Base-by-base conservation (phyloP, 2,113 vertebrate species). In the Hemiprocne comata region DNA sequence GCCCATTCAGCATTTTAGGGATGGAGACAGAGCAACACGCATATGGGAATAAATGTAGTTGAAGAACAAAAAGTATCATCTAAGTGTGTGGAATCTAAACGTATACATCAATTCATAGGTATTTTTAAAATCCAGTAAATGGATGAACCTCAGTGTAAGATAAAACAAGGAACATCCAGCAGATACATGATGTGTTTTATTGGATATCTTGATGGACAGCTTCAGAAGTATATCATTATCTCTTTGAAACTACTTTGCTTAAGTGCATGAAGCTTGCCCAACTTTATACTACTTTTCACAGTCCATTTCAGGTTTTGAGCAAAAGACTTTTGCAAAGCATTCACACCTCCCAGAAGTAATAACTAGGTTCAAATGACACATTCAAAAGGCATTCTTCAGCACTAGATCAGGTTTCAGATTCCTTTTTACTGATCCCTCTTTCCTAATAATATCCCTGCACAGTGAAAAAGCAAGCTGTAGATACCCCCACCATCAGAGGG, bases 311-410 rank as follows among this genome's bases (percentile, higher is more conserved):
- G 36, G 73, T 92, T 95, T 94, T 89, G 23, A 89, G 71, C 58
- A 42, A 67, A 81, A 94, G 72, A 84, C 24, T 72, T 48, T 58
- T 3, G 38, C 80, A 69, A 74, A 93, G 65, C 0, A 0, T 95
- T 96, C 95, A 93, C 95, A 97, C 93, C 88, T 95, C 88, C 57
- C 66, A 95, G 80, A 94, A 94, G 66, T 87, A 93, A 94, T 90
- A 86, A 87, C 73, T 78, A 0, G 3, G 80, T 92, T 96, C 90
- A 89, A 78, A 74, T 92, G 85, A 78, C 91, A 89, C 80, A 87
- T 96, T 94, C 48, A 75, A 51, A 93, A 90, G 83, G 94, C 92
- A 97, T 95, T 96, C 93, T 93, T 92, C 58, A 51, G 80, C 54
- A 20, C 53, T 91, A 89, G 84, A 90, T 96, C 86, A 38, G 71